Base-by-base conservation (phyloP, 2,797 vertebrate genomes). In the Sebastes diaconus region DNA sequence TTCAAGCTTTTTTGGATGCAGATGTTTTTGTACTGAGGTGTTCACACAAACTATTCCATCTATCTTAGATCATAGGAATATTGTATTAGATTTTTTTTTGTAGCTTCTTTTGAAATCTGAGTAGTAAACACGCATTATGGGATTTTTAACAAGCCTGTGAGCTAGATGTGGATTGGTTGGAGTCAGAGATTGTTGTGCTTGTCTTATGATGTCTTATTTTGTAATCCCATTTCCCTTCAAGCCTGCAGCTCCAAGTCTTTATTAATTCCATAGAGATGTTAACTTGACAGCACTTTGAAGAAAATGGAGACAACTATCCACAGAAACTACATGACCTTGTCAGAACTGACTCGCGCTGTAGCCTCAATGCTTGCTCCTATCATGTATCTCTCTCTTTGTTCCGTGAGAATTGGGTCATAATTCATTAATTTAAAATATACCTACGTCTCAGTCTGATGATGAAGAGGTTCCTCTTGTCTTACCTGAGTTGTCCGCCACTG, bases 281-380 rank as follows among this genome's bases (percentile, higher is more conserved):
- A 87, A 75, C 54, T 85, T 86, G 78, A 82, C 85, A 87, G 86
- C 69, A 54, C 90, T 93, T 90, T 93, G 88, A 93, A 87, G 83
- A 81, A 87, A 87, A 85, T 78, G 55, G 39, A 90, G 84, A 82
- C 79, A 74, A 77, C 79, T 72, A 76, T 84, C 80, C 30, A 68
- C 52, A 39, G 71, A 50, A 80, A 73, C 61, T 29, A 24, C 77
- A 79, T 84, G 89, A 89, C 87, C 84, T 88, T 88, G 77, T 81
- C 81, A 78, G 82, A 90, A 79, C 67, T 52, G 72, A 85, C 80
- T 72, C 70, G 60, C 20, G 52, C 16, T 73, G 74, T 66, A 77
- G 76, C 50, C 58, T 79, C 50, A 84, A 10, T 32, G 34, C 52
- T 55, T 27, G 39, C 68, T 74, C 50, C 75, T 86, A 80, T 88